Evolutionary conservation across 2,888 invertebrate genomes (phyloP), one percentile per base, ranked within the genome.

Genomic region (Meiosimyza platycephala): DNA sequence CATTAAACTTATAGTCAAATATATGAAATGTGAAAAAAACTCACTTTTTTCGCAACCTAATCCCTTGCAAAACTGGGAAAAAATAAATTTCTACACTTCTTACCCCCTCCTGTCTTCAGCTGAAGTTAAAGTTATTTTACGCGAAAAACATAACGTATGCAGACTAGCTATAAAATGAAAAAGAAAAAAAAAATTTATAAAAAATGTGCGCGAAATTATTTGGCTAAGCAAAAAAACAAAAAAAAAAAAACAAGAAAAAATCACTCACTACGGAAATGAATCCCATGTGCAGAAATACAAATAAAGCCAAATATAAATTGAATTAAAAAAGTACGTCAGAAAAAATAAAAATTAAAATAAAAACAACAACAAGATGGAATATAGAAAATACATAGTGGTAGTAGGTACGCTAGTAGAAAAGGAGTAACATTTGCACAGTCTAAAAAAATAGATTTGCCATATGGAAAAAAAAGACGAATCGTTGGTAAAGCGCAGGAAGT

Each of bases 221-320:
- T 5, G 15, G 15, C 7, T 13, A n/a, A 63, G 2, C 22, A 28
- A 28, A 28, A 28, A 74, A 66, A 9, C 22, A 69, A 28, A 28
- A 28, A 28, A 74, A 66, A 9, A 40, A 69, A 72, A 66, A 64
- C 2, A 63, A 47, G 6, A 5, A 40, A 54, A n/a, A 15, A 18
- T 12, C 22, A 6, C 80, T 78, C 78, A 80, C 15, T 82, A 78
- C 81, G 81, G 81, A 83, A 82, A 82, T 82, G 82, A 84, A 84
- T 84, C 84, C 85, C 84, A 85, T 85, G 85, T 85, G 84, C 82
- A 84, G 84, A 85, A 85, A 85, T 85, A 83, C 84, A 84, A 82
- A 85, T 85, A 84, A 85, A 85, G 85, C 84, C 84, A 84, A 82
- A 85, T 85, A 85, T 84, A 84, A 84, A 84, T 85, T 84, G 85